These are phyloP conservation scores for Crenuchus spilurus DNA, from an alignment of 2,797 vertebrate species.

Conservation along the genomic window DNA sequence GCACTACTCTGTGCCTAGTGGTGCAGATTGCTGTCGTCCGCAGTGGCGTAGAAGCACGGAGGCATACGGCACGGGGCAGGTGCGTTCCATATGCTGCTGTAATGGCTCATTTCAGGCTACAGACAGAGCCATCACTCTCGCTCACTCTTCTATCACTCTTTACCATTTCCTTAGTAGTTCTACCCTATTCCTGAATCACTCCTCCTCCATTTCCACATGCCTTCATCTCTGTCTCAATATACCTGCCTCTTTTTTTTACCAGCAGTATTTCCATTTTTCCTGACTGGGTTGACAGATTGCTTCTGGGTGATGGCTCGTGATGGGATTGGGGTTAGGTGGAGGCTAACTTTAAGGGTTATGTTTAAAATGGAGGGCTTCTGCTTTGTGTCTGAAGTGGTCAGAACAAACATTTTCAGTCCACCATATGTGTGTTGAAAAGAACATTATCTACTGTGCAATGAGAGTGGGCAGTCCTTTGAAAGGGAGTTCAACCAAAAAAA, in stretches of 20 bases:
- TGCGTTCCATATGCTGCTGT: slow-evolving; percentile 46
- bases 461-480: not conserved
- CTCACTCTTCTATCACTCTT: slow-evolving; percentile 29
- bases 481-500: not conserved
- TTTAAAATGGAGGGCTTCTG: slow-evolving; percentile 41
- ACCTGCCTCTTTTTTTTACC: slow-evolving; percentile 1
- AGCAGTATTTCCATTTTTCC: slow-evolving; percentile 1
- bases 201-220: slow-evolving; percentile 19
- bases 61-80: slow-evolving; percentile 40
- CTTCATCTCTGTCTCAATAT: slow-evolving; percentile 24
- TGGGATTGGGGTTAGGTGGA: slow-evolving; percentile 3
- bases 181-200: slow-evolving; percentile 1
- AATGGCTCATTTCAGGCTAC: slow-evolving; percentile 53
- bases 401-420: slow-evolving; percentile 4
- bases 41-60: slow-evolving; percentile 25
- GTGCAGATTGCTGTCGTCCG: slow-evolving; percentile 3
- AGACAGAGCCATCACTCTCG: slow-evolving; percentile 50
- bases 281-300: slow-evolving; percentile 20
- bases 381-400: not conserved
- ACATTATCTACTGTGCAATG: not conserved
- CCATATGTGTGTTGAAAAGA: not conserved
- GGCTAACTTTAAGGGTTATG: slow-evolving; percentile 23
- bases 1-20: not conserved
- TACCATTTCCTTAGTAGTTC: slow-evolving; percentile 12
- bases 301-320: slow-evolving; percentile 49